phyloP scores from a whole-genome alignment of 1,140 invertebrate genomes.

The Ceratitis capitata region DNA sequence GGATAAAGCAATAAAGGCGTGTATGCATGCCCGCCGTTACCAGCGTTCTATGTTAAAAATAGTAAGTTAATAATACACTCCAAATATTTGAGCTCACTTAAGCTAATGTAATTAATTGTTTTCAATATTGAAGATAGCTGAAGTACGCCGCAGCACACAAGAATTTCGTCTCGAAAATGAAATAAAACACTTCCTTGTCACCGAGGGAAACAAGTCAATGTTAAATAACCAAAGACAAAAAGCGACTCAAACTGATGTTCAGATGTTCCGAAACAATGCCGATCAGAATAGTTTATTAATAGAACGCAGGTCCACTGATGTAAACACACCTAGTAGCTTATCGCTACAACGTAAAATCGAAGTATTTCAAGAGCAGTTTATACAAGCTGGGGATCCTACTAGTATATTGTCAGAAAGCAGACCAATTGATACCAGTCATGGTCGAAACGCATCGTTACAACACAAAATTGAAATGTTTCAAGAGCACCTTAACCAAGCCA shows the following conservation, averaged over 20 bases:
- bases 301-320: too few relatives aligned
- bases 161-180: constrained; percentile 50
- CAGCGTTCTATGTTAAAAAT: constrained; percentile 60
- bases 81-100: too few relatives aligned
- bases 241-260: constrained; percentile 12
- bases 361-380: constrained; percentile 15
- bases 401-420: too few relatives aligned
- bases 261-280: neutral
- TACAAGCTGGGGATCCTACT: too few relatives aligned
- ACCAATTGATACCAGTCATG: too few relatives aligned
- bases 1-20: constrained; percentile 51
- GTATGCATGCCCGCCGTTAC: constrained; percentile 55
- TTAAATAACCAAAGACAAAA: neutral
- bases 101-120: neutral
- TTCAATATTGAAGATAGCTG: constrained; percentile 48
- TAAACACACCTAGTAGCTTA: neutral
- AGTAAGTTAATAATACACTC: constrained; percentile 44
- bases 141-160: constrained; percentile 51
- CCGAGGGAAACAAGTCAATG: neutral
- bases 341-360: neutral
- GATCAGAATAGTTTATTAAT: neutral
- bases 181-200: neutral
- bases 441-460: too few relatives aligned
- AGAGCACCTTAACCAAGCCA: neutral
- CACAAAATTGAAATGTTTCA: constrained; percentile 22